A percentile compares a stretch with the other conserved stretches of the same genome.
These are phyloP conservation scores for Acyrthosiphon pisum DNA, from an alignment of 1,140 invertebrate species.

Conservation along the genomic window DNA sequence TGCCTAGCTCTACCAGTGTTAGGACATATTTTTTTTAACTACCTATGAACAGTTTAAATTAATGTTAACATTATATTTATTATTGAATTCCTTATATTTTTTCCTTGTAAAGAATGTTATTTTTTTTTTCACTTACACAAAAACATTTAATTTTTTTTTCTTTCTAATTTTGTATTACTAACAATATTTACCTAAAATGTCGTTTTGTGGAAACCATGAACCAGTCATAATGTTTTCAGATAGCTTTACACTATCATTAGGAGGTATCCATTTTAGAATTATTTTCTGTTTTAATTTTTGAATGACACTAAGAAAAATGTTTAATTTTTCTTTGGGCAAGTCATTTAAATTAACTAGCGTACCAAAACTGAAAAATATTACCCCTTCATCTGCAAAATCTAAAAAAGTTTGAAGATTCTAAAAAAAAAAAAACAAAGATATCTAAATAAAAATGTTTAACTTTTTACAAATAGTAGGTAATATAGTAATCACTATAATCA, in stretches of 20 bases:
- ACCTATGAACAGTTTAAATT: no score
- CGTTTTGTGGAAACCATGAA: slow-evolving; percentile 58
- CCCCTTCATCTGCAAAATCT: slow-evolving; percentile 66
- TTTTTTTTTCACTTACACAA: no score
- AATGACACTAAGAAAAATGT: slow-evolving; percentile 61
- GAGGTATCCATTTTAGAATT: slow-evolving; percentile 69
- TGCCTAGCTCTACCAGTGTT: no score
- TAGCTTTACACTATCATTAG: slow-evolving; percentile 58
- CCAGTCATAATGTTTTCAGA: slow-evolving; percentile 52
- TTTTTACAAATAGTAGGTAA: background rate
- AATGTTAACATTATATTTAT: no score
- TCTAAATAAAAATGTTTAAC: background rate
- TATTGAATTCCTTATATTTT: no score
- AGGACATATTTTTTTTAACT: no score
- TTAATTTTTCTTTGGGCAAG: slow-evolving; percentile 2
- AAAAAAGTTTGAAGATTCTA: slow-evolving; percentile 60
- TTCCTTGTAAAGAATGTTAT: no score
- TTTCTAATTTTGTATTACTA: background rate
- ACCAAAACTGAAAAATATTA: slow-evolving; percentile 75
- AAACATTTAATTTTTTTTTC: no score
- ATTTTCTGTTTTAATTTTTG: slow-evolving; percentile 65
- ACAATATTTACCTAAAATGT: slow-evolving; percentile 56
- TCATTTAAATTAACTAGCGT: slow-evolving; percentile 61
- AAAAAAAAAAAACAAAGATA: background rate
- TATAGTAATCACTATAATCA: background rate